phyloP scores from a whole-genome alignment of 2,113 vertebrate genomes.

The Balaenoptera acutorostrata region DNA sequence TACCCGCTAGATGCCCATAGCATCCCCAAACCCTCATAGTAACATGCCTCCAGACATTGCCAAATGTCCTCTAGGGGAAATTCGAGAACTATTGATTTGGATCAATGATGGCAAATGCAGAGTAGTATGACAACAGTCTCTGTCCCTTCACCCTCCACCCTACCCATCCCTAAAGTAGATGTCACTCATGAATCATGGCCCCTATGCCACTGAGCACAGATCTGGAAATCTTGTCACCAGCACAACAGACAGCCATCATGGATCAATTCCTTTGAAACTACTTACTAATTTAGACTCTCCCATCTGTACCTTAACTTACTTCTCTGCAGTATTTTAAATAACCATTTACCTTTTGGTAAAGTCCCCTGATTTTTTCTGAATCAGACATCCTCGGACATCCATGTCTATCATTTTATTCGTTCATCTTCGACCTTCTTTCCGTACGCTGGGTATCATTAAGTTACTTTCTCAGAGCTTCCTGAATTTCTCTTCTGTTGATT shows the following conservation, averaged over 20 bases:
- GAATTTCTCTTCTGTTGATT: slow-evolving; percentile 57
- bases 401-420: not conserved
- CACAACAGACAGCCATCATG: fast-evolving
- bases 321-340: not conserved
- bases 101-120: not conserved
- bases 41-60: fast-evolving
- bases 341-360: not conserved
- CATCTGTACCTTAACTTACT: not conserved
- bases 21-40: fast-evolving
- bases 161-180: not conserved
- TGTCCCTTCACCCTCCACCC: not conserved
- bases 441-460: not conserved
- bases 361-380: not conserved
- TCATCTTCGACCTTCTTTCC: not conserved
- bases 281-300: not conserved
- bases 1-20: fast-evolving
- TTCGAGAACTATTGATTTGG: not conserved
- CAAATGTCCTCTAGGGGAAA: not conserved
- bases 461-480: slow-evolving; percentile 28
- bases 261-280: fast-evolving
- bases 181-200: fast-evolving
- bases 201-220: fast-evolving
- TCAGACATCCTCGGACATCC: not conserved
- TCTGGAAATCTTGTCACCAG: no score
- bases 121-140: fast-evolving